Base-by-base conservation (phyloP, 2,888 invertebrate genomes). In the Agonopterix arenella region DNA sequence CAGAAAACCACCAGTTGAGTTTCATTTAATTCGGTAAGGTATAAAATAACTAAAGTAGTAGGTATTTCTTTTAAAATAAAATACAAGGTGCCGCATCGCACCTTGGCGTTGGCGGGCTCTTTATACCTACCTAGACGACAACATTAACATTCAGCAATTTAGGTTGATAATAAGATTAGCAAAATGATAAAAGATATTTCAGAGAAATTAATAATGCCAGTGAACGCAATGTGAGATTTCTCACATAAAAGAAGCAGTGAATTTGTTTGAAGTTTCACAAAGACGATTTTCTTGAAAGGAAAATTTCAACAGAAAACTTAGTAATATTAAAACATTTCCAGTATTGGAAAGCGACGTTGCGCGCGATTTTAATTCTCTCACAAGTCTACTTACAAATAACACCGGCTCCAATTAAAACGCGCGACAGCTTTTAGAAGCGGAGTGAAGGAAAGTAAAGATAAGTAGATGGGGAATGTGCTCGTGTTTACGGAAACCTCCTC, bases 401-500 rank as follows among this genome's bases (percentile, higher is more conserved):
- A 75, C 75, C 73, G 73, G 63, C 70, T 80, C 82, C 88, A 86
- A 86, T 89, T 89, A 86, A 89, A 85, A 82, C 72, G 70, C 67
- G 80, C 82, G 80, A 83, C 84, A 80, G 80, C 80, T 83, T 81
- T 81, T 80, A 81, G 80, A 68, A 79, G 73, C 76, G 78, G 73
- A 78, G 76, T 73, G 74, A 77, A 78, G 76, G 70, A 78, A 83
- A 80, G 76, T 79, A 76, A 77, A 79, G 81, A 77, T 77, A 74
- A 70, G 70, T 78, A 80, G 78, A 76, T 79, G 79, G 80, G 80
- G 84, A 83, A 76, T 77, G 82, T 81, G 78, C 72, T 73, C 79
- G 77, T 85, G 85, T 88, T 89, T 88, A 84, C 82, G 83, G 81
- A 84, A 88, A 84, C 80, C 84, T 84, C 82, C 84, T 82, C 84